A percentile compares a stretch with the other conserved stretches of the same genome.
Conservation (phyloP, 2,113 vertebrate genomes). For the Syngnathus scovelli region DNA sequence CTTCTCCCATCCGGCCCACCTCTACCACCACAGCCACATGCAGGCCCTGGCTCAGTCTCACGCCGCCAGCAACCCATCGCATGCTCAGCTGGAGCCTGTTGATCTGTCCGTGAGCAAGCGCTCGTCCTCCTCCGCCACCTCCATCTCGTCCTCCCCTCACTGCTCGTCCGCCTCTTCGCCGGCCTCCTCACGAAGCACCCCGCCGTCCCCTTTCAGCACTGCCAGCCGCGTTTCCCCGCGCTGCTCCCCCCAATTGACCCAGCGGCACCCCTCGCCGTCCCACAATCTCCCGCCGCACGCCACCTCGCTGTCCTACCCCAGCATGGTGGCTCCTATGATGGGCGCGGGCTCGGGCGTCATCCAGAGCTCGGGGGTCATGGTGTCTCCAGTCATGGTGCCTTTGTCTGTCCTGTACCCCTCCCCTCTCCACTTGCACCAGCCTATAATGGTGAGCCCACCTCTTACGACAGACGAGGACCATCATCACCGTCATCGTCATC, state of each 20-base stretch:
- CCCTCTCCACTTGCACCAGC: slow-evolving; percentile 79
- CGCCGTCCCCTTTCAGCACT: slow-evolving; percentile 58
- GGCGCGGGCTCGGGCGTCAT: slow-evolving; percentile 78
- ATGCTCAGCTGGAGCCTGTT: slow-evolving; percentile 88
- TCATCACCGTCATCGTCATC: slow-evolving; percentile 31
- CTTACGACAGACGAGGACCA: slow-evolving; percentile 75
- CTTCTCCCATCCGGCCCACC: slow-evolving; percentile 53
- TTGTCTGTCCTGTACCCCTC: slow-evolving; percentile 86
- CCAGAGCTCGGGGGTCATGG: slow-evolving; percentile 68
- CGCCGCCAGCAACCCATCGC: slow-evolving; percentile 64
- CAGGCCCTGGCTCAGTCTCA: slow-evolving; percentile 42
- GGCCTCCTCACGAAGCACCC: slow-evolving; percentile 49
- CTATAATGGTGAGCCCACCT: slow-evolving; percentile 78
- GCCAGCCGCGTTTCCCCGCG: slow-evolving; percentile 68
- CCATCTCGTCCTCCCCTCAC: slow-evolving; percentile 73
- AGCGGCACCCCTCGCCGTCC: slow-evolving; percentile 70
- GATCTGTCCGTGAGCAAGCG: slow-evolving; percentile 91
- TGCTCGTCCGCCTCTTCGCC: slow-evolving; percentile 76
- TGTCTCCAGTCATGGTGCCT: slow-evolving; percentile 85
- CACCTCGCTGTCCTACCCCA: slow-evolving; percentile 71
- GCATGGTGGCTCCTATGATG: slow-evolving; percentile 76
- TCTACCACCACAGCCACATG: slow-evolving; percentile 49
- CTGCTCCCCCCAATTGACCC: slow-evolving; percentile 58
- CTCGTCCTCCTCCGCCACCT: slow-evolving; percentile 77
- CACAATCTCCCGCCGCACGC: slow-evolving; percentile 58